Conservation (phyloP, 2,888 invertebrate species). For the Oligia strigilis region DNA sequence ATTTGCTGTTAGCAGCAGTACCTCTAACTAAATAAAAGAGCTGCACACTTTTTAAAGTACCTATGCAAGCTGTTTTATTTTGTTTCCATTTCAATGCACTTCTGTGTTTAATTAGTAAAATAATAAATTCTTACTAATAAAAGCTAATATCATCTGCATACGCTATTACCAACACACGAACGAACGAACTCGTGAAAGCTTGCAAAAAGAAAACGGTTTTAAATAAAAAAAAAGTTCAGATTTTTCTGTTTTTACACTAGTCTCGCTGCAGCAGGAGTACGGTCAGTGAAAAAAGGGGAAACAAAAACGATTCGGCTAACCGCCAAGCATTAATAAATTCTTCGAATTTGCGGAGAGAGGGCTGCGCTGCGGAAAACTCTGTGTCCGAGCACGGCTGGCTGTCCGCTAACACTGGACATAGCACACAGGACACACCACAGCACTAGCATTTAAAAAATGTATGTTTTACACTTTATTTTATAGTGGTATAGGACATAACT, state of each 20-base stretch:
- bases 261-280: slow-evolving; percentile 78
- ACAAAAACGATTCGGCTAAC: slow-evolving; percentile 86
- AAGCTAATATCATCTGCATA: slow-evolving; percentile 60
- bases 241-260: slow-evolving; percentile 79
- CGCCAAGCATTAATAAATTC: slow-evolving; percentile 89
- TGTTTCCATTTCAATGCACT: slow-evolving; percentile 21
- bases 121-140: slow-evolving; percentile 56
- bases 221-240: slow-evolving; percentile 67
- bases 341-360: slow-evolving; percentile 82
- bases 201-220: slow-evolving; percentile 66
- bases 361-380: slow-evolving; percentile 77
- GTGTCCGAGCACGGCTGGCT: slow-evolving; percentile 70
- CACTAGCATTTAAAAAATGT: slow-evolving; percentile 55
- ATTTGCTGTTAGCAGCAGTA: slow-evolving; percentile 33
- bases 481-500: slow-evolving; percentile 8
- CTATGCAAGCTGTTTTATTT: slow-evolving; percentile 1
- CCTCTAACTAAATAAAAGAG: slow-evolving; percentile 14
- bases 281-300: slow-evolving; percentile 80
- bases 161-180: slow-evolving; percentile 55
- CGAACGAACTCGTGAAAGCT: slow-evolving; percentile 58
- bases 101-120: slow-evolving; percentile 24
- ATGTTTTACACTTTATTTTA: slow-evolving; percentile 45
- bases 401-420: slow-evolving; percentile 65
- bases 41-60: slow-evolving; percentile 2
- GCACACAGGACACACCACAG: slow-evolving; percentile 50